These are phyloP conservation scores for human DNA, from an alignment of 2,113 vertebrate species.

Conservation along the genomic window GRCh38 chr2:36084501-36085000, in stretches of 20 bases:
- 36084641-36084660: not conserved
- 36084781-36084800: not conserved
- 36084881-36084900: not conserved
- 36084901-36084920: not conserved
- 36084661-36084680: not conserved
- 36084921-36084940: not conserved
- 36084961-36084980: not conserved
- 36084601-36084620: not conserved
- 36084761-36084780: not conserved
- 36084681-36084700: not conserved
- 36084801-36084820: not conserved
- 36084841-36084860: not conserved
- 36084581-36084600: not conserved
- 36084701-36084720: not conserved
- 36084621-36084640: not conserved
- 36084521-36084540: not conserved
- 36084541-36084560: not conserved
- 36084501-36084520: not conserved
- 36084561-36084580: not conserved
- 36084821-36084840: not conserved
- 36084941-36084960: not conserved
- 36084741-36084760: not conserved
- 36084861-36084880: accelerated
- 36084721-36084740: not conserved
- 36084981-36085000: not conserved